Evolutionary conservation across 2,113 vertebrate species (phyloP).

Genomic region (Anarhynchus alexandrinus): DNA sequence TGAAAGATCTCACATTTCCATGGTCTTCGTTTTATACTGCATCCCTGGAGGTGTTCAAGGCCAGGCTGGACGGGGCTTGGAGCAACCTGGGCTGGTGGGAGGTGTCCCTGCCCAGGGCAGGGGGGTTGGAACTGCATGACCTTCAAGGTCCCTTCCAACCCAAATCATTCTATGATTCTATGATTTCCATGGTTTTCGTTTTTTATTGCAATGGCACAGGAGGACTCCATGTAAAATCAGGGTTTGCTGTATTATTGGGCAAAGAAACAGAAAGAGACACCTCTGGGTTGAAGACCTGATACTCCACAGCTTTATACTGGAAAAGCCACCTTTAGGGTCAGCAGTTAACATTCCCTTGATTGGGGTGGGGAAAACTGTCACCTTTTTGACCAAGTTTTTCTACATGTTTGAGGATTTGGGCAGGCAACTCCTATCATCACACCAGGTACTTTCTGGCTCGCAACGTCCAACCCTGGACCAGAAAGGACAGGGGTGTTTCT

Average conservation of each 20-base stretch:
- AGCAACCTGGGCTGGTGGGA: too few species aligned
- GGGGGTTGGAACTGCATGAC: too few species aligned
- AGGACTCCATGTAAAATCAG: background rate
- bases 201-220: rapidly evolving
- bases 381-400: background rate
- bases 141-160: too few species aligned
- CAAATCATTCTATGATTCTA: too few species aligned
- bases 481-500: background rate
- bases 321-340: background rate
- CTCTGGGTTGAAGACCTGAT: background rate
- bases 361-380: background rate
- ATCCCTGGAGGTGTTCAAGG: too few species aligned
- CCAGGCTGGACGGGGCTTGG: too few species aligned
- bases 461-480: background rate
- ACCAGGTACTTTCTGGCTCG: background rate
- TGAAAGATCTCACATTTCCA: background rate
- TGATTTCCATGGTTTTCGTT: rapidly evolving
- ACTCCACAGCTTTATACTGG: background rate
- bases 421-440: background rate
- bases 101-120: too few species aligned
- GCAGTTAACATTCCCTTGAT: background rate
- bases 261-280: rapidly evolving
- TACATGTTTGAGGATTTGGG: background rate
- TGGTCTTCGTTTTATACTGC: rapidly evolving
- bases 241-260: background rate